Base-by-base conservation (phyloP, 2,888 invertebrate species). In the Tinea semifulvella region DNA sequence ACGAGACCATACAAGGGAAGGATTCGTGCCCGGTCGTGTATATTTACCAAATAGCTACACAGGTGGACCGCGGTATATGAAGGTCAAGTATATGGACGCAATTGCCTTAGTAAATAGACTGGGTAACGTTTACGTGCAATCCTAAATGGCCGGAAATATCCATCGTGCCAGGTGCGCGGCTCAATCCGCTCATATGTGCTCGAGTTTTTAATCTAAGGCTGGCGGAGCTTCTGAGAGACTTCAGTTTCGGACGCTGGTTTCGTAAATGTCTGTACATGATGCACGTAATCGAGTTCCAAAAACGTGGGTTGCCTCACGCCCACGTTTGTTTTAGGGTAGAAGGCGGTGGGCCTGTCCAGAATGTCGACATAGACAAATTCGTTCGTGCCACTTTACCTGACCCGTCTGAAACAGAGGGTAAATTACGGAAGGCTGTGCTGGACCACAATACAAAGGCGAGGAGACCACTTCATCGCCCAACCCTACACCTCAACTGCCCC, bases 371-470 rank as follows among this genome's bases (percentile, higher is more conserved):
- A 3, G 19, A 17, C 0, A 38, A 53, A 16, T 48, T 42, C 22
- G 48, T 52, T 1, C 47, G 53, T 16, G 46, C 54, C 6, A 52
- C 40, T 16, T 49, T 17, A 5, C 45, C 42, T 14, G 16, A 2
- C 3, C 26, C 42, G 4, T 6, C n/a, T 3, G 42, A 42, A 10
- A 26, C 42, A 5, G 3, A 16, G 10, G 42, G 42, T 27, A 43
- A 27, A 27, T 43, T 43, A 27, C 14, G 42, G n/a, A 11, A 17
- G 42, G 42, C 27, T 6, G 42, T 42, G 4, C 18, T 43, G 27
- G 17, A 17, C 3, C 42, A 54, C 16, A 54, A 54, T 53, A 45
- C 53, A 2, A 54, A 56, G 38, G 53, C 53, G 25, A 53, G 52
- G 17, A 53, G 52, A 2, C 11, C 40, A 16, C 22, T 49, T 1